A percentile compares a stretch with the other conserved stretches of the same genome.
Conservation (phyloP, 2,797 vertebrate species). For the Gouania willdenowi region DNA sequence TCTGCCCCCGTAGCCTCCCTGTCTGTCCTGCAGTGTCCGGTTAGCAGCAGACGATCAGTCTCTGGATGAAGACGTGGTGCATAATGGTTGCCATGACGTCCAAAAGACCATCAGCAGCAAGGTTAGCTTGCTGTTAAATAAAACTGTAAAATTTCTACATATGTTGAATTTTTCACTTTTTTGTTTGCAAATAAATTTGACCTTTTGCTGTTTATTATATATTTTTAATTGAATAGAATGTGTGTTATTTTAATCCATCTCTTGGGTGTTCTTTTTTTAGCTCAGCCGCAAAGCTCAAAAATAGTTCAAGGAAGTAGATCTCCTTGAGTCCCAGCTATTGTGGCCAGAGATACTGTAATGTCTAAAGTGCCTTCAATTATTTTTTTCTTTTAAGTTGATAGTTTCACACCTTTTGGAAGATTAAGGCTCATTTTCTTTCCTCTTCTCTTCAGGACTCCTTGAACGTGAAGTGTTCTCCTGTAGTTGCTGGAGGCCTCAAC, state of each 20-base stretch:
- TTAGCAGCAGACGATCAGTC: constrained; percentile 73
- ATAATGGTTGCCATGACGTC: constrained; percentile 87
- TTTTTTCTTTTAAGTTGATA: constrained; percentile 23
- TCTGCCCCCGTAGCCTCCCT: constrained; percentile 69
- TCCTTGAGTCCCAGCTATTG: constrained; percentile 23
- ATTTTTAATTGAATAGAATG: too few relatives aligned
- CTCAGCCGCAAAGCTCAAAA: constrained; percentile 22
- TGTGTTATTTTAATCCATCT: too few relatives aligned
- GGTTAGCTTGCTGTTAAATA: constrained; percentile 60
- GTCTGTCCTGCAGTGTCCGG: constrained; percentile 81
- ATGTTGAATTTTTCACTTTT: neutral
- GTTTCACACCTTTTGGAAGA: neutral
- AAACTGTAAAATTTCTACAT: too few relatives aligned
- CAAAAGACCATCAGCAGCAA: constrained; percentile 74
- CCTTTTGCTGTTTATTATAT: too few relatives aligned
- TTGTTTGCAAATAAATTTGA: neutral
- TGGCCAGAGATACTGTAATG: constrained; percentile 11
- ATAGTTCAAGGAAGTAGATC: constrained; percentile 36
- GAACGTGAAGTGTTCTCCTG: constrained; percentile 47
- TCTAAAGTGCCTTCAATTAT: constrained; percentile 6
- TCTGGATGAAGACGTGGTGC: constrained; percentile 77
- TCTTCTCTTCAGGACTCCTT: constrained; percentile 39
- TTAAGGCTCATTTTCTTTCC: neutral
- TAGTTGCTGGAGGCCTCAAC: constrained; percentile 69
- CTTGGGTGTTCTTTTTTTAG: neutral